Evolutionary conservation across 2,113 vertebrate species (phyloP), one percentile per base, ranked within the genome.

Genomic region (Ondatra zibethicus): DNA sequence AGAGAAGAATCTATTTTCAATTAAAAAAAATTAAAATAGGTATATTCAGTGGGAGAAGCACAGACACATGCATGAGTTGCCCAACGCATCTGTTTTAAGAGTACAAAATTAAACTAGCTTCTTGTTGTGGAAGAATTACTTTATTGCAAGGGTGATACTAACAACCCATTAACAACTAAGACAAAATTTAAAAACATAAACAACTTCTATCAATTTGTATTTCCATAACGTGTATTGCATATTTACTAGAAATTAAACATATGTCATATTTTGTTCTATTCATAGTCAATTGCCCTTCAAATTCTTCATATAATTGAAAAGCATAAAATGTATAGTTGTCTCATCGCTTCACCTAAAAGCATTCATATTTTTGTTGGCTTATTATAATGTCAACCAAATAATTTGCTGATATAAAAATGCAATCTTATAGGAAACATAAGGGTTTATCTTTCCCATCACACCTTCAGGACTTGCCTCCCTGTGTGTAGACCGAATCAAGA

Each of bases 101-200:
- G 39, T 0, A 80, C 39, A 92, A 52, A 93, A 77, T 80, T 58
- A 77, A 52, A 78, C 36, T 65, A 2, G 55, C 31, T 92, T 94
- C 76, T 1, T 86, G 45, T 78, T 39, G 27, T 17, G 61, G 31
- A 77, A 92, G 50, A 91, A 11, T 12, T 66, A 36, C 86, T 96
- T 75, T 87, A 31, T 94, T 96, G 92, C 23, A 42, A 89, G 13
- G 21, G 23, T 94, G 9, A 94, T 50, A 61, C 16, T 65, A 68
- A 95, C 78, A 85, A 94, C 19, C 63, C 65, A 85, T 78, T 97
- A 88, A 89, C 47, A 76, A 85, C 61, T 13, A 76, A 90, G 95
- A 77, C 33, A 93, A 96, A 33, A 89, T 61, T 72, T 72, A 94
- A 92, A 19, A 70, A 65, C 16, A n/a, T 68, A 94, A 70, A 7